Conservation (phyloP, 2,797 vertebrate genomes). For the Eulemur albifrons region DNA sequence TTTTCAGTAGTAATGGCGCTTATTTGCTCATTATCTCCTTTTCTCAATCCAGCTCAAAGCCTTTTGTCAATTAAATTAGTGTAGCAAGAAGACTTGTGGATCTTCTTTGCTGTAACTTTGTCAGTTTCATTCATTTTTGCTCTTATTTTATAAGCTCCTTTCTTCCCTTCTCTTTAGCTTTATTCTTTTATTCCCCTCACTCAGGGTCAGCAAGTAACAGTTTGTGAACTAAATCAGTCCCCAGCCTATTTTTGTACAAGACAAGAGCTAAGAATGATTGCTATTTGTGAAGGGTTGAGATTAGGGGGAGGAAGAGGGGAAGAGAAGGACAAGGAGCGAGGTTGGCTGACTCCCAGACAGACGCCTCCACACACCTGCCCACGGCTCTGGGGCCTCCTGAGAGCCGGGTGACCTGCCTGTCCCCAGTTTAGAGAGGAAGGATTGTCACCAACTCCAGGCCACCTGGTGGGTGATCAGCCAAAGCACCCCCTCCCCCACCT, state of each 20-base stretch:
- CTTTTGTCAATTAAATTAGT: background rate
- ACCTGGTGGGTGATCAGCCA: background rate
- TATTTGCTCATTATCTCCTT: too few relatives aligned
- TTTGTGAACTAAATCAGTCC: background rate
- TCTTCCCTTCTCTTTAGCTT: background rate
- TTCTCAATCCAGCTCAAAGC: background rate
- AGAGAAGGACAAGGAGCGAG: background rate
- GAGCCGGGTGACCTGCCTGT: background rate
- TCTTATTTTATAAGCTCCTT: too few relatives aligned
- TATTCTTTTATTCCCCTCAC: background rate
- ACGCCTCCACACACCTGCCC: too few relatives aligned
- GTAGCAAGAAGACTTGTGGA: background rate
- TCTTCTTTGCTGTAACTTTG: background rate
- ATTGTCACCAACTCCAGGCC: background rate
- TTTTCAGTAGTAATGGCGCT: background rate
- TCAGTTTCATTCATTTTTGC: background rate
- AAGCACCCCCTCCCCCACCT: background rate
- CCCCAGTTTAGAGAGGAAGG: background rate
- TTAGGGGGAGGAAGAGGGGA: background rate
- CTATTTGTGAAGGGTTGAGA: background rate
- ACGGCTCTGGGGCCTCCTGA: background rate
- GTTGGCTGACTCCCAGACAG: too few relatives aligned
- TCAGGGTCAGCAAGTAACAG: background rate
- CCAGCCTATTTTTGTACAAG: background rate
- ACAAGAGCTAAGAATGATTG: background rate